These are phyloP conservation scores for Agapornis canus DNA, from an alignment of 2,797 vertebrate species.

Conservation along the genomic window DNA sequence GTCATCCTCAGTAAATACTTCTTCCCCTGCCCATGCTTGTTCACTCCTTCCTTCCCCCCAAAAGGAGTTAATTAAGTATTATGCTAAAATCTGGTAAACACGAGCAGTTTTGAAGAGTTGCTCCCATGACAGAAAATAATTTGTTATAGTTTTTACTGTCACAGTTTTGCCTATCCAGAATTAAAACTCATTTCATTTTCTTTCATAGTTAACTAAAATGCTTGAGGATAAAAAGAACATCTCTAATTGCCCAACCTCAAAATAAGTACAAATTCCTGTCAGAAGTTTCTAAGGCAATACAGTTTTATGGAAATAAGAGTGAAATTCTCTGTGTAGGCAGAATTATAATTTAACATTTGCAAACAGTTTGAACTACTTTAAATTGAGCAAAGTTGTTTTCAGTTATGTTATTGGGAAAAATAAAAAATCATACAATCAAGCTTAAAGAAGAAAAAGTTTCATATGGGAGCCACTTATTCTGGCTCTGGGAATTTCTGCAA, in stretches of 20 bases:
- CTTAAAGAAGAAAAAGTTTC: background rate
- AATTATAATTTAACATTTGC: background rate
- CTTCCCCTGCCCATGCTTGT: background rate
- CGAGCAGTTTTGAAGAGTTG: background rate
- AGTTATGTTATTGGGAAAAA: background rate
- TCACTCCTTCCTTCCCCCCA: background rate
- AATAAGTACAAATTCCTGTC: background rate
- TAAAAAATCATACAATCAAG: background rate
- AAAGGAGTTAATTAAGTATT: background rate
- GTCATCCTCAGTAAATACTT: background rate
- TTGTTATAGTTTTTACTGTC: background rate
- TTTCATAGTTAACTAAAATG: background rate
- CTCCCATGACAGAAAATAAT: background rate
- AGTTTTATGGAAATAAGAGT: background rate
- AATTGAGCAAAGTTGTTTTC: background rate
- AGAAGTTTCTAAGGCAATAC: background rate
- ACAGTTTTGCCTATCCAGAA: background rate
- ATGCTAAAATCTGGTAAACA: background rate
- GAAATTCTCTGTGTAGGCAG: background rate
- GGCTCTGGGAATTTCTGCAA: background rate
- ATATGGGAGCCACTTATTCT: background rate
- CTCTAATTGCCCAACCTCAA: background rate
- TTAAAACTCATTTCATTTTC: background rate
- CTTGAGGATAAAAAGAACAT: background rate
- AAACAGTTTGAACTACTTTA: constrained; percentile 1